Conservation (phyloP, 2,888 invertebrate species). For the Ellobium chinense region DNA sequence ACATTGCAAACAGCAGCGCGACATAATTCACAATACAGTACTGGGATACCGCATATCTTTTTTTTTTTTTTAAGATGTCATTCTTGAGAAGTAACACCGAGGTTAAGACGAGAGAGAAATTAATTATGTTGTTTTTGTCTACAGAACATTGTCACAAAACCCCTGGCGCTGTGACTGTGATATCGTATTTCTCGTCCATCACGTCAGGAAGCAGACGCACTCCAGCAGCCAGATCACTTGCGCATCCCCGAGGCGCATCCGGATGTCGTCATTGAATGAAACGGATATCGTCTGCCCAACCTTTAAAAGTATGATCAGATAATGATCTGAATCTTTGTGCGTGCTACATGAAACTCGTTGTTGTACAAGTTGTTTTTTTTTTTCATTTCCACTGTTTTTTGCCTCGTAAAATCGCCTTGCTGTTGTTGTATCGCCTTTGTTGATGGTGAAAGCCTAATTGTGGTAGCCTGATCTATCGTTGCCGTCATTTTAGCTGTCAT, state of each 20-base stretch:
- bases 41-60: too few relatives aligned
- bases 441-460: too few relatives aligned
- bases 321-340: neutral
- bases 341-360: neutral
- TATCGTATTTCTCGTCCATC: conserved; percentile 43
- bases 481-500: too few relatives aligned
- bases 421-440: too few relatives aligned
- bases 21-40: too few relatives aligned
- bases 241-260: neutral
- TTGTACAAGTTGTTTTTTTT: neutral
- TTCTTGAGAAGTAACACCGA: too few relatives aligned
- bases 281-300: neutral
- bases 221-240: neutral
- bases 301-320: neutral
- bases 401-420: too few relatives aligned
- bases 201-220: conserved; percentile 1
- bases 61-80: too few relatives aligned
- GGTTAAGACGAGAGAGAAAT: too few relatives aligned
- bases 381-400: too few relatives aligned
- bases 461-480: too few relatives aligned
- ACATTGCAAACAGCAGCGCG: too few relatives aligned
- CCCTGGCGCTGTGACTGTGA: conserved; percentile 50
- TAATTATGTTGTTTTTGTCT: neutral
- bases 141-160: conserved; percentile 37
- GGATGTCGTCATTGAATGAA: neutral